Percentiles rank a stretch among this genome's conserved stretches.
phyloP scores from a whole-genome alignment of 2,888 invertebrate genomes.

The Anthoptus insignis region DNA sequence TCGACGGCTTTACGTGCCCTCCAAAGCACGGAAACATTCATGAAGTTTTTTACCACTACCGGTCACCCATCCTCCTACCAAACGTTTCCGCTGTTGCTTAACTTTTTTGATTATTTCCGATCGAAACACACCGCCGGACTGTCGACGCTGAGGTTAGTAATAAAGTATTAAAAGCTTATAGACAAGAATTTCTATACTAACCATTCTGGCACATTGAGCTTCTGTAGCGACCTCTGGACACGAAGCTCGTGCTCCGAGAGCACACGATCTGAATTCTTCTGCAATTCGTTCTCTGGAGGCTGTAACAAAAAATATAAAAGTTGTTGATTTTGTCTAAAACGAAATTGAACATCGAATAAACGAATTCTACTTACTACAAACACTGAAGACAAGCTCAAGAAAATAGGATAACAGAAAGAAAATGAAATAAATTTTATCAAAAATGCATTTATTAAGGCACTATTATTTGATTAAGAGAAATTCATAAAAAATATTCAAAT shows the following conservation, averaged over 20 bases:
- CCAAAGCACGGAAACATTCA: no score
- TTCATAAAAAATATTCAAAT: conserved; percentile 4
- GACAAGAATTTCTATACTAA: conserved; percentile 73
- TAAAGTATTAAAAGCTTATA: no score
- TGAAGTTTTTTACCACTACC: no score
- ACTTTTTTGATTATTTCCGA: no score
- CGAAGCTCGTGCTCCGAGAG: conserved; percentile 98
- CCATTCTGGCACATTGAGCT: conserved; percentile 98
- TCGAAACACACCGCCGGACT: no score
- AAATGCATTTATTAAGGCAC: not conserved
- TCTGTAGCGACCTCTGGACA: conserved; percentile 97
- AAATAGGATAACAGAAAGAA: not conserved
- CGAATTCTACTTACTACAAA: conserved; percentile 42
- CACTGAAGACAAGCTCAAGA: conserved; percentile 12
- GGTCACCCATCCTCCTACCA: no score
- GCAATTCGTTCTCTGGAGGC: conserved; percentile 98
- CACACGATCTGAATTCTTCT: conserved; percentile 94
- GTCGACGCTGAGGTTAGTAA: no score
- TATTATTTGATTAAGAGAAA: not conserved
- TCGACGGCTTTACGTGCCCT: conserved; percentile 86
- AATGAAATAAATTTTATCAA: not conserved
- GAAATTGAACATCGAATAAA: conserved; percentile 28
- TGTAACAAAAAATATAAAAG: conserved; percentile 77
- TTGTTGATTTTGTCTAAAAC: conserved; percentile 26
- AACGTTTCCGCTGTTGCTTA: no score